Evolutionary conservation across 1,140 invertebrate genomes (phyloP), one percentile per base, ranked within the genome.

Genomic region (Philotrypesis tridentata): DNA sequence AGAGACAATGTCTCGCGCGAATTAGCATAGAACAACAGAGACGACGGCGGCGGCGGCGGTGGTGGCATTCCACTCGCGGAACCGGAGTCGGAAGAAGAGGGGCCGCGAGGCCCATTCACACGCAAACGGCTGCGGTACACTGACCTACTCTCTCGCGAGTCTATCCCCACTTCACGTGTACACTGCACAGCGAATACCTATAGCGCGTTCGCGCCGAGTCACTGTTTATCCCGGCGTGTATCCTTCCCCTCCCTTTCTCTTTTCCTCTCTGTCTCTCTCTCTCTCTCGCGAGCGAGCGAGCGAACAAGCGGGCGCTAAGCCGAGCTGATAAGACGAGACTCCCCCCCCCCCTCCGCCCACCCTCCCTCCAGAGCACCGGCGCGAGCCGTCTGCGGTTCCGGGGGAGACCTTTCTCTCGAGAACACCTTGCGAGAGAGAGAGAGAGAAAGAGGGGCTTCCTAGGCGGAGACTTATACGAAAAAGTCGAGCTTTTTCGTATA

Each of bases 91-190:
- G 90, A 91, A 2, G 25, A 48, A 67, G 63, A 77, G 29, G 65
- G 14, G 82, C 65, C 80, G 27, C 74, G 83, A 84, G 27, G 67
- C 48, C 48, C 67, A 71, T 60, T 80, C 79, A 55, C 79, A 48
- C 74, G 27, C 31, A 23, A 73, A 14, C 67, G 43, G 90, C 89
- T 90, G 89, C 91, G 90, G 91, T 92, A 91, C 89, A 91, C 90
- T 92, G 90, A 92, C 90, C 91, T 91, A 91, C 91, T 91, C 89
- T 91, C 85, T 78, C 86, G 85, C 82, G 81, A 77, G n/a, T n/a
- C n/a, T n/a, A n/a, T n/a, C 85, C 84, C 76, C 77, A 73, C 73
- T n/a, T n/a, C 77, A 80, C 81, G 48, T n/a, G n/a, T n/a, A n/a
- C n/a, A n/a, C n/a, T n/a, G n/a, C n/a, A n/a, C n/a, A n/a, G n/a